These are phyloP conservation scores for Platerodrilus igneus DNA, from an alignment of 2,888 invertebrate genomes.

Conservation along the genomic window DNA sequence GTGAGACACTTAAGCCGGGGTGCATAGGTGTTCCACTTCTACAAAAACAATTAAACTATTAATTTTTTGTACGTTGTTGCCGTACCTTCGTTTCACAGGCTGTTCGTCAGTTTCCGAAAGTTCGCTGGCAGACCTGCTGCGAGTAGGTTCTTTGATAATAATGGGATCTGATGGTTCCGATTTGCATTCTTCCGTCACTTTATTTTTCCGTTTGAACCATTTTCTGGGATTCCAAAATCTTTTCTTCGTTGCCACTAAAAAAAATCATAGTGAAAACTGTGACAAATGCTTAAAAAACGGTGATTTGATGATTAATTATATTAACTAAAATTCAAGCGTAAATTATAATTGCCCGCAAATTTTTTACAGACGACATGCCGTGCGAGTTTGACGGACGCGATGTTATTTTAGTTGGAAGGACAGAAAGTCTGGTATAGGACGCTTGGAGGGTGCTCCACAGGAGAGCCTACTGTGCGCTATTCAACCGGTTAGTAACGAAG, in stretches of 20 bases:
- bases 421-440: too few species aligned
- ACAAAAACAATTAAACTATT: constrained; percentile 15
- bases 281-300: background rate
- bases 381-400: too few species aligned
- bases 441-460: too few species aligned
- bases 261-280: background rate
- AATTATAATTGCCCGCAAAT: too few species aligned
- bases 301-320: too few species aligned
- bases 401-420: too few species aligned
- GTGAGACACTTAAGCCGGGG: constrained; percentile 72
- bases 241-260: constrained; percentile 49
- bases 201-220: constrained; percentile 50
- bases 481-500: too few species aligned
- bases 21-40: constrained; percentile 47
- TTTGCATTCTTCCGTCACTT: constrained; percentile 48
- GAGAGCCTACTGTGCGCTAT: too few species aligned
- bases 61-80: constrained; percentile 2
- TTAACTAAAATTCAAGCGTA: too few species aligned
- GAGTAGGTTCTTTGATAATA: constrained; percentile 35
- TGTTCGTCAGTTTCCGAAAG: constrained; percentile 60
- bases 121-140: constrained; percentile 59
- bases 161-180: constrained; percentile 42
- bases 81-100: constrained; percentile 56
- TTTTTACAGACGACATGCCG: too few species aligned
- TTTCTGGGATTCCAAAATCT: constrained; percentile 60